A percentile compares a stretch with the other conserved stretches of the same genome.
Conservation (phyloP, 1,140 invertebrate genomes). For the Anthonomus grandis region DNA sequence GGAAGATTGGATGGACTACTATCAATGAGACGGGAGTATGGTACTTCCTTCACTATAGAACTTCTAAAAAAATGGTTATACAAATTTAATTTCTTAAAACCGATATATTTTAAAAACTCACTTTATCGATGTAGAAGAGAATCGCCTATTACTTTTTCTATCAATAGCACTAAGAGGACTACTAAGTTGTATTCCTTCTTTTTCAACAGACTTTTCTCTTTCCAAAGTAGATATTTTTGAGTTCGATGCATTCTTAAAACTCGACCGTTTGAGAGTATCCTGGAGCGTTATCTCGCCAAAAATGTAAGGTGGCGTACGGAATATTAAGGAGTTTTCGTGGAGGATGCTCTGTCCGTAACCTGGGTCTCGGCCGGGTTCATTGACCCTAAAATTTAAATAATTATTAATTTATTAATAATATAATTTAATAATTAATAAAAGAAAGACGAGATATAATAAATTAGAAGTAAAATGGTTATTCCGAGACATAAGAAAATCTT, state of each 20-base stretch:
- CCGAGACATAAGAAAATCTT: too few species aligned
- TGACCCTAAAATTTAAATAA: slow-evolving; percentile 51
- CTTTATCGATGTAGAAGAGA: slow-evolving; percentile 46
- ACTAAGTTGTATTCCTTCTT: slow-evolving; percentile 15
- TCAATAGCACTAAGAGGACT: slow-evolving; percentile 37
- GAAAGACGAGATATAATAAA: neutral
- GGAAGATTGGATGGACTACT: slow-evolving; percentile 55
- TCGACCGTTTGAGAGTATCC: slow-evolving; percentile 50
- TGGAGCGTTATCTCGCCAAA: slow-evolving; percentile 74
- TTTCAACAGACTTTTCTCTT: slow-evolving; percentile 27
- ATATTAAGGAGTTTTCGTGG: slow-evolving; percentile 82
- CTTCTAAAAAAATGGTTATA: slow-evolving; percentile 40
- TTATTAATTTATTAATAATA: neutral
- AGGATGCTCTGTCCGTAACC: slow-evolving; percentile 94
- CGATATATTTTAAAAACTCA: slow-evolving; percentile 16
- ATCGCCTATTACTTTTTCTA: slow-evolving; percentile 39
- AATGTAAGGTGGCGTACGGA: slow-evolving; percentile 84
- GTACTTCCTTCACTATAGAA: slow-evolving; percentile 62
- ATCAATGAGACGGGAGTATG: slow-evolving; percentile 74
- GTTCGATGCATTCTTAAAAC: slow-evolving; percentile 44
- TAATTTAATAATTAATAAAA: neutral
- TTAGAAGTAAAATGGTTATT: too few species aligned
- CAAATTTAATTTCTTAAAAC: neutral
- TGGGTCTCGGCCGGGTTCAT: slow-evolving; percentile 63
- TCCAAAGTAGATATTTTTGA: slow-evolving; percentile 27